Conservation (phyloP, 2,113 vertebrate genomes). For the Podiceps cristatus region DNA sequence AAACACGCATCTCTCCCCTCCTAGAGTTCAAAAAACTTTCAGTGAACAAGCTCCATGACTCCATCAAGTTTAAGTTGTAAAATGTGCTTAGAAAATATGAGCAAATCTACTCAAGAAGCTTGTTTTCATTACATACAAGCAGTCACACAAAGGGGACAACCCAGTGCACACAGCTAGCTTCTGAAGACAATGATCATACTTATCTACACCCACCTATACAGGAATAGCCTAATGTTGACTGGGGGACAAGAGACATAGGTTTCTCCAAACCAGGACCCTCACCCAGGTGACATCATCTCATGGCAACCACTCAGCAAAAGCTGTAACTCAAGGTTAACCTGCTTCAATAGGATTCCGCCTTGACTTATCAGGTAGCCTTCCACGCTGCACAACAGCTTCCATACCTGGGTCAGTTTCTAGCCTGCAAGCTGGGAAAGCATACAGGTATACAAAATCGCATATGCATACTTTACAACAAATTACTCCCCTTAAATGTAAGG, state of each 20-base stretch:
- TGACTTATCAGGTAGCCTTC: neutral
- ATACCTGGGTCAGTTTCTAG: neutral
- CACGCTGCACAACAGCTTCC: neutral
- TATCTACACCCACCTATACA: neutral
- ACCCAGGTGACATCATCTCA: neutral
- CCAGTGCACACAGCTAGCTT: no score
- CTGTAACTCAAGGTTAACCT: neutral
- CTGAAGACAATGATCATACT: rapidly evolving
- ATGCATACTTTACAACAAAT: neutral
- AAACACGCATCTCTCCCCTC: neutral
- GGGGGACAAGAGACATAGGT: rapidly evolving
- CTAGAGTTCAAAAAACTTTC: neutral
- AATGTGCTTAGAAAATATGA: neutral
- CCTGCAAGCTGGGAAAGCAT: neutral
- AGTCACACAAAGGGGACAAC: neutral
- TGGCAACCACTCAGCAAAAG: neutral
- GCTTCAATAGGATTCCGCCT: neutral
- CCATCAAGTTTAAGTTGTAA: neutral
- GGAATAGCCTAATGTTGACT: neutral
- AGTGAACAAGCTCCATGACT: rapidly evolving
- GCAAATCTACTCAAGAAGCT: neutral
- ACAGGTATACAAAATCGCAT: rapidly evolving
- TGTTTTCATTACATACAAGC: neutral
- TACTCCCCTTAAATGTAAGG: neutral
- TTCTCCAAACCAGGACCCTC: neutral